phyloP scores from a whole-genome alignment of 2,888 invertebrate genomes.

The Cynaeus angustus region DNA sequence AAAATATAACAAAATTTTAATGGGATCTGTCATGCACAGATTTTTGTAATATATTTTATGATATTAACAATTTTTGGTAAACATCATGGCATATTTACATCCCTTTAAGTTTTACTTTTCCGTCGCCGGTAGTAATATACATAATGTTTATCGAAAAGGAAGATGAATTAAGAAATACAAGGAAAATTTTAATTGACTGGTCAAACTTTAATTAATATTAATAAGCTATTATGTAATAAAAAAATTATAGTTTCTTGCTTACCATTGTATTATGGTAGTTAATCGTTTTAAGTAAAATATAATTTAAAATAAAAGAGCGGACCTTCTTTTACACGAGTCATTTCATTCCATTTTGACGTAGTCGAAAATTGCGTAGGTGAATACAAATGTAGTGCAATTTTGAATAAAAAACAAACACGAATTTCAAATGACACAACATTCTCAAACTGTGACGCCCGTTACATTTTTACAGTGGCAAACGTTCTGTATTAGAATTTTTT shows the following conservation, averaged over 20 bases:
- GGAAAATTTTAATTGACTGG: constrained; percentile 37
- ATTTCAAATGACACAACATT: too few relatives aligned
- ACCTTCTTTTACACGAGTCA: constrained; percentile 17
- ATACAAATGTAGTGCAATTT: too few relatives aligned
- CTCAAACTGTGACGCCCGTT: constrained; percentile 11
- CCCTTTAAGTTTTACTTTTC: constrained; percentile 39
- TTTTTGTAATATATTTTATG: constrained; percentile 51
- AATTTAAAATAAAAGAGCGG: constrained; percentile 31
- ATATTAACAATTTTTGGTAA: constrained; percentile 48
- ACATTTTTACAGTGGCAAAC: constrained; percentile 57
- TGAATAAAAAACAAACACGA: too few relatives aligned
- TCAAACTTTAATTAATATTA: constrained; percentile 29
- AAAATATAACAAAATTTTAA: constrained; percentile 51
- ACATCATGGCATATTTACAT: constrained; percentile 36
- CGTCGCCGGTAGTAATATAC: constrained; percentile 23
- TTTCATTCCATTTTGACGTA: not conserved
- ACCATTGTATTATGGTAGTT: constrained; percentile 43
- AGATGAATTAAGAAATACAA: constrained; percentile 15
- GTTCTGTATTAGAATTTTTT: constrained; percentile 60
- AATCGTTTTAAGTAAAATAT: constrained; percentile 38
- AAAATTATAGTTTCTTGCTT: constrained; percentile 35
- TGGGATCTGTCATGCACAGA: constrained; percentile 60
- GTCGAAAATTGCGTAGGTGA: too few relatives aligned
- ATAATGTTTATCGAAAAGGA: constrained; percentile 43
- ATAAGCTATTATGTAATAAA: constrained; percentile 42